phyloP scores from a whole-genome alignment of 2,888 invertebrate species.

The Ptycholaimellus sp. region DNA sequence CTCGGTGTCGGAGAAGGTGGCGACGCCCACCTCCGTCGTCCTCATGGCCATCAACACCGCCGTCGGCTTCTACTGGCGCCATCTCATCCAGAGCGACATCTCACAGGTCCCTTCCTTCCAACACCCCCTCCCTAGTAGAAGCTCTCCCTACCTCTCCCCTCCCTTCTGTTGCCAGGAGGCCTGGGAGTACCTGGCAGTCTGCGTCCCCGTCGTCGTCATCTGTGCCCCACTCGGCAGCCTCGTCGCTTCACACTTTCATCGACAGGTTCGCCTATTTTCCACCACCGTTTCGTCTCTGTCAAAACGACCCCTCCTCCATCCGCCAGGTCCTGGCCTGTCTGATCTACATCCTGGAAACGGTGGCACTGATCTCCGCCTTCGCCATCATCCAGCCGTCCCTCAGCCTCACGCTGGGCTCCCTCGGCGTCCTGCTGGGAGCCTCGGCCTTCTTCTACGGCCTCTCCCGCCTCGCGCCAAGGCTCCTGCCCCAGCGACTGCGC shows the following conservation, averaged over 20 bases:
- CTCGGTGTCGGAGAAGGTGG: conserved; percentile 18
- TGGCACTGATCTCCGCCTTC: conserved; percentile 8
- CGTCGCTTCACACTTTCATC: conserved; percentile 14
- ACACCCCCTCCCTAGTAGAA: no score
- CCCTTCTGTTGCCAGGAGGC: conserved; percentile 8
- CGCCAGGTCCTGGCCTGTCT: conserved; percentile 13
- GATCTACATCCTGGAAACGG: conserved; percentile 12
- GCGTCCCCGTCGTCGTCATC: conserved; percentile 10
- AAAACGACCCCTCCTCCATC: no score
- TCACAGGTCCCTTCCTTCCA: no score
- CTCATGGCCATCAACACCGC: conserved; percentile 20
- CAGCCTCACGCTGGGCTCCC: background rate
- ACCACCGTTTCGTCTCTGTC: no score
- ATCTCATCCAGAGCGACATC: conserved; percentile 15
- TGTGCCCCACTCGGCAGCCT: conserved; percentile 15
- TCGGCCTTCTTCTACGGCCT: no score
- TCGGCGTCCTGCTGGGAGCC: background rate
- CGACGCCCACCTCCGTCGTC: conserved; percentile 23
- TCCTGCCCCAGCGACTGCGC: no score
- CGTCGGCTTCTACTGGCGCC: conserved; percentile 19
- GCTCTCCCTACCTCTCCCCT: no score
- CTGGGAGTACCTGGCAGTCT: conserved; percentile 14
- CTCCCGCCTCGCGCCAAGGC: background rate
- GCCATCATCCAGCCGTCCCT: conserved; percentile 5
- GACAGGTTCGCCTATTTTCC: no score